Evolutionary conservation across 2,797 vertebrate genomes (phyloP).

Genomic region (Emys orbicularis): DNA sequence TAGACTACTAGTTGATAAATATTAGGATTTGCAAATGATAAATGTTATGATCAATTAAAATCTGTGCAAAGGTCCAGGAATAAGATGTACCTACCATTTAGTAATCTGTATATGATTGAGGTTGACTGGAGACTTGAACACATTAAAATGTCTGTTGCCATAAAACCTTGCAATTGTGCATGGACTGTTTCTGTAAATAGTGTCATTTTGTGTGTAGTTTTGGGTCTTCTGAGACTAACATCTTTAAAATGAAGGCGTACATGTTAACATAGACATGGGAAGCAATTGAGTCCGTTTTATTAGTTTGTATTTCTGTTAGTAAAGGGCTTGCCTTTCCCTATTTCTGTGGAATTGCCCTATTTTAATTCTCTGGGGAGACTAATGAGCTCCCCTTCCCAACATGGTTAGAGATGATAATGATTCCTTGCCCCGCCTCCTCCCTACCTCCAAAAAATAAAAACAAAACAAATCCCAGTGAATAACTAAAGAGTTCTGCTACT

Average conservation of each 20-base stretch:
- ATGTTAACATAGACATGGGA: slow-evolving; percentile 41
- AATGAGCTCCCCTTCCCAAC: slow-evolving; percentile 67
- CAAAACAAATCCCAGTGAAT: slow-evolving; percentile 38
- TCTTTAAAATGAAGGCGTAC: slow-evolving; percentile 63
- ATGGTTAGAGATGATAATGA: slow-evolving; percentile 51
- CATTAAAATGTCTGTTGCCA: slow-evolving; percentile 51
- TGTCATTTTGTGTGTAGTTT: slow-evolving; percentile 62
- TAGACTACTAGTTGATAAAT: slow-evolving; percentile 32
- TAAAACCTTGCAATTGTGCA: slow-evolving; percentile 67
- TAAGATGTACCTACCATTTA: slow-evolving; percentile 76
- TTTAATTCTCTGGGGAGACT: slow-evolving; percentile 69
- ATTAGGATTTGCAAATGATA: not conserved
- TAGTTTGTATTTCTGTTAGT: slow-evolving; percentile 57
- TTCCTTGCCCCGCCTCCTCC: not conserved
- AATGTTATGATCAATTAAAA: slow-evolving; percentile 29
- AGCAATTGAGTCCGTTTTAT: slow-evolving; percentile 17
- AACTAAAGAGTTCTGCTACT: slow-evolving; percentile 48
- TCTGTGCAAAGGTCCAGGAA: slow-evolving; percentile 65
- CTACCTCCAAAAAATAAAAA: not conserved
- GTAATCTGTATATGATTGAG: slow-evolving; percentile 79
- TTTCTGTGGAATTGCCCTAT: slow-evolving; percentile 36
- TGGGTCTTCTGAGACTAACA: slow-evolving; percentile 57
- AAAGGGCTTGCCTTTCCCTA: slow-evolving; percentile 39
- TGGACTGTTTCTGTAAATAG: slow-evolving; percentile 64
- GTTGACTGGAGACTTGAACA: slow-evolving; percentile 58